Evolutionary conservation across 2,797 vertebrate species (phyloP).

Genomic region (Jordanella pulchra): DNA sequence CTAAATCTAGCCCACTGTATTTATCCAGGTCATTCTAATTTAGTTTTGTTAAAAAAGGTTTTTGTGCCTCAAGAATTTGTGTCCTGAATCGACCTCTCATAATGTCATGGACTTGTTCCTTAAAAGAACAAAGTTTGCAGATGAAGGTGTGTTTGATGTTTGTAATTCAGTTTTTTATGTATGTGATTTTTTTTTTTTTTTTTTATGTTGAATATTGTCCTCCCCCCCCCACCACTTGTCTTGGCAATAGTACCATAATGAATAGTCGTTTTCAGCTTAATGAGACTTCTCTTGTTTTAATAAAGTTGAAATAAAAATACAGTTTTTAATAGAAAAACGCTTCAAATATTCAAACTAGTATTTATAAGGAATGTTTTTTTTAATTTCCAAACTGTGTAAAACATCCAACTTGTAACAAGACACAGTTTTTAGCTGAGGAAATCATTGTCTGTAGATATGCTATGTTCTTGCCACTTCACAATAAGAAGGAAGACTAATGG

Average conservation of each 20-base stretch:
- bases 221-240: too few relatives aligned
- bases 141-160: not conserved
- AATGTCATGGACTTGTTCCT: not conserved
- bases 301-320: too few relatives aligned
- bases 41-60: not conserved
- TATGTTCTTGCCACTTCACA: conserved; percentile 4
- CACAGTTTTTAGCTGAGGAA: not conserved
- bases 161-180: too few relatives aligned
- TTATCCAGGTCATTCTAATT: conserved; percentile 1
- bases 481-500: conserved; percentile 42
- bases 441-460: conserved; percentile 11
- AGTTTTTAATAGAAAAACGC: not conserved
- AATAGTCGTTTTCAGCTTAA: too few relatives aligned
- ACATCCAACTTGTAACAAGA: not conserved
- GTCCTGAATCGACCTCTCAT: not conserved
- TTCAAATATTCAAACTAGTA: not conserved
- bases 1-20: not conserved
- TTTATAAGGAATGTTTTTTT: not conserved
- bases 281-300: too few relatives aligned
- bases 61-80: not conserved
- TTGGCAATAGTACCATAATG: too few relatives aligned
- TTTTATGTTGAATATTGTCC: too few relatives aligned
- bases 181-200: too few relatives aligned
- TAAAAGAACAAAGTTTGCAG: not conserved
- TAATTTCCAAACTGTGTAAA: not conserved